Evolutionary conservation across 2,113 vertebrate genomes (phyloP), one percentile per base, ranked within the genome.

Genomic region (Acanthochromis polyacanthus): DNA sequence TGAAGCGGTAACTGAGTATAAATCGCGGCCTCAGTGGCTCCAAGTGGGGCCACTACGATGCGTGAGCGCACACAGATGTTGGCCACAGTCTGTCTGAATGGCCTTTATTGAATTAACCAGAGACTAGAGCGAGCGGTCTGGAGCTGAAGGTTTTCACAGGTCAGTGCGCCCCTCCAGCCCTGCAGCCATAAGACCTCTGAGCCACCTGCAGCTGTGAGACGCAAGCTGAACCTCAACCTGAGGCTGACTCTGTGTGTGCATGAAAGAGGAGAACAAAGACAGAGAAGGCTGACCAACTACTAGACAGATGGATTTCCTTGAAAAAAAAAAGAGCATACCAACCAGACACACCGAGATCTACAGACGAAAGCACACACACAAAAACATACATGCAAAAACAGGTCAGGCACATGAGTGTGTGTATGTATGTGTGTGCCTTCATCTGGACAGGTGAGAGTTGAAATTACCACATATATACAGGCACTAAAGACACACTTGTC

Each of bases 111-210:
- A 88, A 90, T 92, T 88, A 91, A 70, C 55, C 58, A 23, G 70
- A 80, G 79, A 90, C 56, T 3, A 20, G 62, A 81, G 64, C 38
- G 60, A 90, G 68, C 56, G 69, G 58, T 66, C 52, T 82, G 78
- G 45, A 82, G 81, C 78, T 75, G 65, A 32, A 32, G 81, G 74
- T 83, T 90, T 89, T 78, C 61, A 87, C 92, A 91, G 92, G 88
- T 91, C 91, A 93, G 23, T 23, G 88, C 83, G 60, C 64, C 12
- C 30, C 70, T 56, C 32, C 76, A 75, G 87, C 81, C 88, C 87
- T 19, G 74, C 67, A 85, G 86, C 75, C 84, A 83, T 32, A 19
- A 73, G 84, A 52, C 89, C 79, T 86, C 76, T 23, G 69, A 83
- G 83, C 81, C 83, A 84, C 88, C 88, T 84, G 86, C 83, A 89